Base-by-base conservation (phyloP, 2,888 invertebrate genomes). In the Xestia c-nigrum region DNA sequence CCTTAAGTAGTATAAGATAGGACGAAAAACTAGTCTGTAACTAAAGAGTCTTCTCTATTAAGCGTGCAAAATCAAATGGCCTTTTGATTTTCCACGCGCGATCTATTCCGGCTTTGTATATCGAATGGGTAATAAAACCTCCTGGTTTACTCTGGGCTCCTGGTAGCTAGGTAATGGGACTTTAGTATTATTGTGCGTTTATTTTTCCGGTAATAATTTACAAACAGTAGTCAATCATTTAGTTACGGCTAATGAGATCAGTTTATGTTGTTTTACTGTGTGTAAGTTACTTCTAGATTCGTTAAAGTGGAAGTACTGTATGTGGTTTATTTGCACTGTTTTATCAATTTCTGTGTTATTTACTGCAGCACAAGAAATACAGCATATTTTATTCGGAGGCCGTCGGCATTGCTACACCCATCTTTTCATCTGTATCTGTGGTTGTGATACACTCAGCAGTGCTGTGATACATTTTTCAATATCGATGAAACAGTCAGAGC, bases 71-170 rank as follows among this genome's bases (percentile, higher is more conserved):
- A 71, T 77, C 67, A 72, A 78, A 81, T 73, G 43, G 68, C 10
- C 67, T 81, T 78, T 81, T 69, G 72, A 84, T 84, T 84, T 73
- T 78, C 24, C 69, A 77, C 57, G 74, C 74, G 70, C 68, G 72
- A 72, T 81, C 46, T 78, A 68, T 72, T 84, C 84, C 66, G 64
- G 65, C 43, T 55, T 67, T 72, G 64, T 77, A 63, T 72, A 69
- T 72, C 72, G 78, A 84, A 81, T 78, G 71, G 84, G 65, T 84
- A 84, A 81, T 81, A 78, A 74, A 84, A 67, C 66, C 72, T 66
- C 72, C 73, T 74, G 55, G 16, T 38, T 46, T 1, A 64, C 43
- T 75, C 77, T 74, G 40, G 38, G 72, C 31, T 52, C 68, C 74
- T 80, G 70, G 72, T 84, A 80, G 55, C 47, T 73, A 65, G 31